phyloP scores from a whole-genome alignment of 2,113 vertebrate genomes.

The Bubo blakistoni region DNA sequence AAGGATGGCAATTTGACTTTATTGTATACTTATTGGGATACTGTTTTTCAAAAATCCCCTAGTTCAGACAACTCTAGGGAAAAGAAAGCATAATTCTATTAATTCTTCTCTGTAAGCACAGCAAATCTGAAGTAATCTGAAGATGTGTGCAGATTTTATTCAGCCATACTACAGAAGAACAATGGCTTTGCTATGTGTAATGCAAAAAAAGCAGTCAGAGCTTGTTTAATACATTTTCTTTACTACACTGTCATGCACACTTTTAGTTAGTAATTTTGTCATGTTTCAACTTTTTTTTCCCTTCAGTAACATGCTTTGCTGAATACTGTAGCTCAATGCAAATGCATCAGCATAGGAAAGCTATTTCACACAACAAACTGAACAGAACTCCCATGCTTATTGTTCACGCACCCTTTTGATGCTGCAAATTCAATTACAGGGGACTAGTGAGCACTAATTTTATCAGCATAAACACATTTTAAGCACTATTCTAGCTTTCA shows the following conservation, averaged over 20 bases:
- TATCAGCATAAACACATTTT: not conserved
- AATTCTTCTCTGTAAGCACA: not conserved
- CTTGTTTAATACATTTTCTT: not conserved
- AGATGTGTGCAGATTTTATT: not conserved
- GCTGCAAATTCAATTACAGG: not conserved
- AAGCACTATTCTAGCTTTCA: not conserved
- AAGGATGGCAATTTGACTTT: not conserved
- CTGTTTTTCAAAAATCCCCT: not conserved
- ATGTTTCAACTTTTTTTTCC: not conserved
- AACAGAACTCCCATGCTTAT: not conserved
- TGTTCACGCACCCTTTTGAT: not conserved
- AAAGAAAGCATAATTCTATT: not conserved
- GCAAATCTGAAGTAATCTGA: not conserved
- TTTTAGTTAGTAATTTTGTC: not conserved
- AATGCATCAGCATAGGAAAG: not conserved
- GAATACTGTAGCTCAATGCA: not conserved
- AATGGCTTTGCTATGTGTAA: not conserved
- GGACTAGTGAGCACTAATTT: not conserved
- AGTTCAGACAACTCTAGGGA: not conserved
- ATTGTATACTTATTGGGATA: not conserved
- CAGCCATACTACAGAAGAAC: not conserved
- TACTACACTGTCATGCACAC: not conserved
- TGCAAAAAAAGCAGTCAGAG: not conserved
- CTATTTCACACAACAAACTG: not conserved
- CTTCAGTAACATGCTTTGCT: not conserved